phyloP scores from a whole-genome alignment of 2,888 invertebrate genomes.

The Napeogenes sylphis region DNA sequence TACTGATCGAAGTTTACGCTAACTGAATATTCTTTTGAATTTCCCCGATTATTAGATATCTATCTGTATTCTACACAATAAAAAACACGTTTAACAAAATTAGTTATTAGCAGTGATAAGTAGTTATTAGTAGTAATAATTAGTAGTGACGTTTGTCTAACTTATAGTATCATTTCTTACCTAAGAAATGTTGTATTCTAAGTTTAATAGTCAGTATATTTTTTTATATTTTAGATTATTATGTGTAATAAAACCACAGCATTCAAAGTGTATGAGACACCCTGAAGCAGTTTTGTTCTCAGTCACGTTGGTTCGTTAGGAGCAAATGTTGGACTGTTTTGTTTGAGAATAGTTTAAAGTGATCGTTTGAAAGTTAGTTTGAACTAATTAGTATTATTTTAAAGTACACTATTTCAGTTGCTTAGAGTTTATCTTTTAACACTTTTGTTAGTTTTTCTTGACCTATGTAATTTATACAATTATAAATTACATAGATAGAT shows the following conservation, averaged over 20 bases:
- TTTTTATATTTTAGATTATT: too few species aligned
- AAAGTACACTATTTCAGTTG: neutral
- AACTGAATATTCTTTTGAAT: slow-evolving; percentile 1
- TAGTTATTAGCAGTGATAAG: too few species aligned
- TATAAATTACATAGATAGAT: too few species aligned
- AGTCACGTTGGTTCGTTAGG: neutral
- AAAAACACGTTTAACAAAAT: too few species aligned
- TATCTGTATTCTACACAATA: too few species aligned
- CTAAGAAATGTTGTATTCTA: neutral
- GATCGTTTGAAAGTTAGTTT: neutral
- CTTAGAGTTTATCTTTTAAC: neutral
- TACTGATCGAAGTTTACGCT: slow-evolving; percentile 3
- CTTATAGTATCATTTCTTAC: too few species aligned
- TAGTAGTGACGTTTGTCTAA: too few species aligned
- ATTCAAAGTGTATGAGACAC: neutral
- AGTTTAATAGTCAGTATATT: too few species aligned
- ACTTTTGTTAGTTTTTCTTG: neutral
- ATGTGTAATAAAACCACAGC: too few species aligned
- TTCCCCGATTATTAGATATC: neutral
- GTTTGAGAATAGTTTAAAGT: slow-evolving; percentile 2
- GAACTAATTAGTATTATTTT: neutral
- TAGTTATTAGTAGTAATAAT: too few species aligned
- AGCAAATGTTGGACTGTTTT: slow-evolving; percentile 1
- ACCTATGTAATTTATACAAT: too few species aligned
- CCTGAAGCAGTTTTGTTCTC: neutral